Conservation (phyloP, 2,888 invertebrate genomes). For the Stegophylla sp. region DNA sequence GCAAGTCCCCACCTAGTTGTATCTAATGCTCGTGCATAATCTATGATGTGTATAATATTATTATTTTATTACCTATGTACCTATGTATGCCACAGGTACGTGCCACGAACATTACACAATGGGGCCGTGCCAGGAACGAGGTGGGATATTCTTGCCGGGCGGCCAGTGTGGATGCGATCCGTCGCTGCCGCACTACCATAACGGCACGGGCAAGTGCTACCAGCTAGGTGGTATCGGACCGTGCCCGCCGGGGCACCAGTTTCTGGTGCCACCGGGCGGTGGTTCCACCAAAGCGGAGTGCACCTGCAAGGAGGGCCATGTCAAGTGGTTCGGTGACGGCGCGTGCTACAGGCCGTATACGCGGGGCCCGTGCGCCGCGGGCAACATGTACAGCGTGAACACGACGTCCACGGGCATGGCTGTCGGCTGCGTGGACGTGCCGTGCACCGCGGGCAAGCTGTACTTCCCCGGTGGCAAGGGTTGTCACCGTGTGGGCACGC, state of each 20-base stretch:
- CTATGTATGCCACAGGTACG: slow-evolving; percentile 68
- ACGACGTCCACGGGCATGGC: slow-evolving; percentile 69
- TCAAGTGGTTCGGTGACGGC: slow-evolving; percentile 63
- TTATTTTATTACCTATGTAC: no score
- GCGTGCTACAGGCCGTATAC: slow-evolving; percentile 80
- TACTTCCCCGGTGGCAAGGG: slow-evolving; percentile 77
- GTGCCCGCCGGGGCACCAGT: slow-evolving; percentile 77
- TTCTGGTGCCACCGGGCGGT: slow-evolving; percentile 66
- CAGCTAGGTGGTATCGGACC: slow-evolving; percentile 80
- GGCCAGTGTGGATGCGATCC: slow-evolving; percentile 76
- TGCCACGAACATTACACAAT: slow-evolving; percentile 80
- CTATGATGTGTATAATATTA: no score
- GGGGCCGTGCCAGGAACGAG: slow-evolving; percentile 79
- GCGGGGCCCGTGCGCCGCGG: slow-evolving; percentile 74
- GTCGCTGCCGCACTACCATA: slow-evolving; percentile 78
- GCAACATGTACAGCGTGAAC: slow-evolving; percentile 62
- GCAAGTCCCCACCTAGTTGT: no score
- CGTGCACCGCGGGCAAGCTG: slow-evolving; percentile 77
- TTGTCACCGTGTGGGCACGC: slow-evolving; percentile 80
- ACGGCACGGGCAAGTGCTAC: slow-evolving; percentile 74
- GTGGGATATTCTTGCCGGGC: slow-evolving; percentile 79
- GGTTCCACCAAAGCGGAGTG: slow-evolving; percentile 61
- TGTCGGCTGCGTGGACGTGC: slow-evolving; percentile 74
- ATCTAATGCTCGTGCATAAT: no score
- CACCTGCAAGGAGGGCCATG: slow-evolving; percentile 63